These are phyloP conservation scores for Ctenodactylus gundi DNA, from an alignment of 2,113 vertebrate species.

Conservation along the genomic window DNA sequence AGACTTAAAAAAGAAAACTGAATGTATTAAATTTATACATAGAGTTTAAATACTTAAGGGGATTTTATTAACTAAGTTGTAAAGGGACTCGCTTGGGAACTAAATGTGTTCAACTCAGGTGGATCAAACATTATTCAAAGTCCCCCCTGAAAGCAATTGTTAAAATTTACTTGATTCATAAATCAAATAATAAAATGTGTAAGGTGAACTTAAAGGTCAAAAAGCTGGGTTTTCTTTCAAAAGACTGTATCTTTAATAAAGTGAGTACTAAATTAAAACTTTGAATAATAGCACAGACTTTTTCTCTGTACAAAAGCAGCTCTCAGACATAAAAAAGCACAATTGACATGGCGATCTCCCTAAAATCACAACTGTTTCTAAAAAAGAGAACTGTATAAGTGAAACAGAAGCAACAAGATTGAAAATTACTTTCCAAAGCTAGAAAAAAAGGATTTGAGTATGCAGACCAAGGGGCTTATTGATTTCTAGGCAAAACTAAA, in stretches of 20 bases:
- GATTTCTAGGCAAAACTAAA: slow-evolving; percentile 21
- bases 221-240: neutral
- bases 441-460: neutral
- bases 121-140: slow-evolving; percentile 64
- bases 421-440: slow-evolving; percentile 43
- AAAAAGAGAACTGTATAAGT: slow-evolving; percentile 26
- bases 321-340: slow-evolving; percentile 1
- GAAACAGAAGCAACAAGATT: slow-evolving; percentile 32
- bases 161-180: slow-evolving; percentile 69
- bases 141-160: slow-evolving; percentile 66
- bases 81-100: slow-evolving; percentile 39
- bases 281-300: slow-evolving; percentile 28
- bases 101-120: slow-evolving; percentile 60
- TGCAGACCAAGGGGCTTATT: slow-evolving; percentile 11
- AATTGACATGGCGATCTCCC: slow-evolving; percentile 18
- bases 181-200: slow-evolving; percentile 66
- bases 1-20: slow-evolving; percentile 64
- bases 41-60: slow-evolving; percentile 61
- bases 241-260: slow-evolving; percentile 26
- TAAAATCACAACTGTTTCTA: slow-evolving; percentile 43
- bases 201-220: slow-evolving; percentile 57
- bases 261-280: slow-evolving; percentile 53
- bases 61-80: slow-evolving; percentile 72
- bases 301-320: slow-evolving; percentile 35
- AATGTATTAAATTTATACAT: slow-evolving; percentile 66